These are phyloP conservation scores for Dicyrtoma fusca DNA, from an alignment of 2,888 invertebrate genomes.

Conservation along the genomic window DNA sequence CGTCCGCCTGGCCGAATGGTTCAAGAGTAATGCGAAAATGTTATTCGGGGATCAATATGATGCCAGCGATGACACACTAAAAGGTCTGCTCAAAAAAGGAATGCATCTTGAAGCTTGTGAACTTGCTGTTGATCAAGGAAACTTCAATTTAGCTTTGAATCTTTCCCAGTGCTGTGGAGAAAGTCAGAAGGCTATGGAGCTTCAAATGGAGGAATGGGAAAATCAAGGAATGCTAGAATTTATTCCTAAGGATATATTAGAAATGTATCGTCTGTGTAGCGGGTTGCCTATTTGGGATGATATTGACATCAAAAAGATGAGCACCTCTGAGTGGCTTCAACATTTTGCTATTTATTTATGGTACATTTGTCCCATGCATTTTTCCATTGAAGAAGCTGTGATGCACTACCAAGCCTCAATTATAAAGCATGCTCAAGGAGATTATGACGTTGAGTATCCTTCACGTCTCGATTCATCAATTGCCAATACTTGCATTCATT, in stretches of 20 bases:
- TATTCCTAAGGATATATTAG: constrained; percentile 39
- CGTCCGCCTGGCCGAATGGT: constrained; percentile 46
- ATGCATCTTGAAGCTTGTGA: constrained; percentile 44
- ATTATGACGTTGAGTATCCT: constrained; percentile 46
- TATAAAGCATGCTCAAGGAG: constrained; percentile 57
- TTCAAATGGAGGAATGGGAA: constrained; percentile 42
- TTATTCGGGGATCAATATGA: constrained; percentile 46
- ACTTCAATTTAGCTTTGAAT: constrained; percentile 43
- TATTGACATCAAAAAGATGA: constrained; percentile 44
- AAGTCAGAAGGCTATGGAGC: constrained; percentile 23
- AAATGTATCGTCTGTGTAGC: constrained; percentile 46
- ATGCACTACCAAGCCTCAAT: constrained; percentile 42
- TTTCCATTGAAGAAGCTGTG: constrained; percentile 46
- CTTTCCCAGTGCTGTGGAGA: constrained; percentile 33
- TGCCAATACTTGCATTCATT: constrained; percentile 73
- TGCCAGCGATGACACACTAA: constrained; percentile 31
- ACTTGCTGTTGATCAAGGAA: constrained; percentile 43
- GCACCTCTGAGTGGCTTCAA: constrained; percentile 74
- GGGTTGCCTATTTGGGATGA: constrained; percentile 39
- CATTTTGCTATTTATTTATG: constrained; percentile 79
- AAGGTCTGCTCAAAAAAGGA: constrained; percentile 51
- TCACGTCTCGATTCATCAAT: constrained; percentile 35
- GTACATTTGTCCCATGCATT: constrained; percentile 62
- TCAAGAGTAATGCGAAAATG: constrained; percentile 41
- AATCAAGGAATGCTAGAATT: constrained; percentile 39